These are phyloP conservation scores for Seira musarum DNA, from an alignment of 2,888 invertebrate genomes.

Conservation along the genomic window DNA sequence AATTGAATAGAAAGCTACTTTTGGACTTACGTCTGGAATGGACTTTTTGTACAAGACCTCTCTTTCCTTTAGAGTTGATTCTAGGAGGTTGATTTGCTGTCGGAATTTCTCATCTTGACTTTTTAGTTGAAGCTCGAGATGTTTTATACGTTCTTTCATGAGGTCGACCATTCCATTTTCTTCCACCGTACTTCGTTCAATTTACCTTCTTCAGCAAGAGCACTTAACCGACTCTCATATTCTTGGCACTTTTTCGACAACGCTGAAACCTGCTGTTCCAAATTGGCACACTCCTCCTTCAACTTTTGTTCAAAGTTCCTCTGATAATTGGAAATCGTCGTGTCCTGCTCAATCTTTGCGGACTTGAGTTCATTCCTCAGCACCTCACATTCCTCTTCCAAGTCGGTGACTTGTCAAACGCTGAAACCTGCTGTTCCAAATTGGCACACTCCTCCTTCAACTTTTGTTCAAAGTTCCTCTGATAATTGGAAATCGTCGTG, in stretches of 20 bases:
- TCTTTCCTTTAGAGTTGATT: conserved; percentile 76
- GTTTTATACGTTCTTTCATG: conserved; percentile 56
- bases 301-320: conserved; percentile 61
- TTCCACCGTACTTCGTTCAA: conserved; percentile 64
- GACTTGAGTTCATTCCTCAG: conserved; percentile 73
- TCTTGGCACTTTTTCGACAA: conserved; percentile 67
- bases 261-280: conserved; percentile 66
- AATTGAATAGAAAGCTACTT: no score
- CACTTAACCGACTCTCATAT: conserved; percentile 65
- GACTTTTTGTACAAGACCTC: conserved; percentile 71
- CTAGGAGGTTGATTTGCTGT: conserved; percentile 49
- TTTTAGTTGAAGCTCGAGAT: conserved; percentile 72
- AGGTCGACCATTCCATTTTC: conserved; percentile 62
- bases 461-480: conserved; percentile 61
- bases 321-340: conserved; percentile 59
- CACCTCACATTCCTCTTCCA: conserved; percentile 81
- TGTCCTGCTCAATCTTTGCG: conserved; percentile 67
- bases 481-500: conserved; percentile 56
- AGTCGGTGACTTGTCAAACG: conserved; percentile 75
- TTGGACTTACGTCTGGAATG: conserved; percentile 53
- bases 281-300: conserved; percentile 62
- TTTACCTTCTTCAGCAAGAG: conserved; percentile 64
- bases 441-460: conserved; percentile 63
- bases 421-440: conserved; percentile 66
- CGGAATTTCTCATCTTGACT: conserved; percentile 63